A percentile compares a stretch with the other conserved stretches of the same genome.
These are phyloP conservation scores for Tyto alba DNA, from an alignment of 2,113 vertebrate genomes.

Conservation along the genomic window DNA sequence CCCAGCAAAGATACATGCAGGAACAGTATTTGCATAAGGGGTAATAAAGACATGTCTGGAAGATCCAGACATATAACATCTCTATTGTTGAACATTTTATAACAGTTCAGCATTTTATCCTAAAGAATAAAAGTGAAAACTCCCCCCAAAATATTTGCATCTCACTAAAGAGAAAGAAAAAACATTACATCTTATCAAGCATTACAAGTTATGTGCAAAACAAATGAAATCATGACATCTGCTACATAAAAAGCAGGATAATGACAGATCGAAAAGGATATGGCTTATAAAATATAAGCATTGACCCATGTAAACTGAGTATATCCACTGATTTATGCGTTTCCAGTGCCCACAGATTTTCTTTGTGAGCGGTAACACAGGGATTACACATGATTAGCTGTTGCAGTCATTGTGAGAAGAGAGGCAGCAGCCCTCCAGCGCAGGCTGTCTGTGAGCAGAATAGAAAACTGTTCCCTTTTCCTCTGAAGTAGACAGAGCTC, in stretches of 20 bases:
- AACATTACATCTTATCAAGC: not conserved
- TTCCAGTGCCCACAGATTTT: not conserved
- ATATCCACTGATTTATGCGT: not conserved
- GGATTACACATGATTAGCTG: conserved; percentile 39
- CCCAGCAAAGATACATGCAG: not conserved
- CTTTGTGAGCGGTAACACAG: not conserved
- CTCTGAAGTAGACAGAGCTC: conserved; percentile 26
- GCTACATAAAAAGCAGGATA: not conserved
- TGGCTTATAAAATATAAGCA: not conserved
- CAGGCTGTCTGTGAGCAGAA: conserved; percentile 27
- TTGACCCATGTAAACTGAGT: not conserved
- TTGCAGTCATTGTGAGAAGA: not conserved
- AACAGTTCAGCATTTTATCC: not conserved
- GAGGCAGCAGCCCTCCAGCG: conserved; percentile 12
- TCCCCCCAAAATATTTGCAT: not conserved
- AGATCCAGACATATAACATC: not conserved
- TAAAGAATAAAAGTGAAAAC: not conserved
- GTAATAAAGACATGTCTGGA: not conserved
- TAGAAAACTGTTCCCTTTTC: not conserved
- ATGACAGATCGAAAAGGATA: not conserved
- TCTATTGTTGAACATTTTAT: not conserved
- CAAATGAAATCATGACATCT: not conserved
- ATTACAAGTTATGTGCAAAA: not conserved
- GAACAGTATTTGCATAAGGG: not conserved
- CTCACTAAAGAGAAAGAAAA: not conserved